These are phyloP conservation scores for Nyctibius grandis DNA, from an alignment of 2,797 vertebrate genomes.

Conservation along the genomic window DNA sequence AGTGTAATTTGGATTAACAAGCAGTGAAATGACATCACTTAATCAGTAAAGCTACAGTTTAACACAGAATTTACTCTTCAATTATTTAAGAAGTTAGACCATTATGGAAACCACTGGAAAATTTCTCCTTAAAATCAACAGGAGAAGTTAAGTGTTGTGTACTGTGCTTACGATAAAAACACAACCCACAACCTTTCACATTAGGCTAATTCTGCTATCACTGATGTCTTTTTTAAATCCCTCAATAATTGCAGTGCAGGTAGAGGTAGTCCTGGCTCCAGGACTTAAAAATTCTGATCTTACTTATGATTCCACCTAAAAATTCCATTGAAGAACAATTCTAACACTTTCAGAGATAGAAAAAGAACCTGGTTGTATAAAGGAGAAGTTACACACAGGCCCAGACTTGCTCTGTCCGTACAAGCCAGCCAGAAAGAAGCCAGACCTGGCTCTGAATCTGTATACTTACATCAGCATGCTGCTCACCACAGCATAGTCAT, in stretches of 20 bases:
- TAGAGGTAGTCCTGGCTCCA: neutral
- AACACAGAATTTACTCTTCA: neutral
- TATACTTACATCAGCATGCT: neutral
- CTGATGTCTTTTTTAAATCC: neutral
- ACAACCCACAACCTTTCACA: neutral
- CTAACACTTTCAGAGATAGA: neutral
- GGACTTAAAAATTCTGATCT: neutral
- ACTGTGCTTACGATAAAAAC: neutral
- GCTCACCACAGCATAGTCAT: neutral
- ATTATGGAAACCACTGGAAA: neutral
- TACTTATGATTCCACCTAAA: neutral
- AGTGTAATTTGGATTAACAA: neutral
- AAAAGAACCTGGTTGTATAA: neutral
- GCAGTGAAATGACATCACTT: neutral
- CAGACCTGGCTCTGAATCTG: neutral
- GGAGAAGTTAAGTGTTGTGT: neutral
- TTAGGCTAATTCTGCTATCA: neutral
- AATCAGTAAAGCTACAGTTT: neutral
- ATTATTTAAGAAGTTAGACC: neutral
- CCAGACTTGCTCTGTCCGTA: neutral
- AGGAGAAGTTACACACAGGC: neutral
- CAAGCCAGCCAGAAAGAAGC: neutral
- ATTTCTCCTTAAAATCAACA: neutral
- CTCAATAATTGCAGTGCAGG: neutral
- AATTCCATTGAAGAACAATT: neutral